phyloP scores from a whole-genome alignment of 1,140 invertebrate genomes.

The Hycleus phaleratus region DNA sequence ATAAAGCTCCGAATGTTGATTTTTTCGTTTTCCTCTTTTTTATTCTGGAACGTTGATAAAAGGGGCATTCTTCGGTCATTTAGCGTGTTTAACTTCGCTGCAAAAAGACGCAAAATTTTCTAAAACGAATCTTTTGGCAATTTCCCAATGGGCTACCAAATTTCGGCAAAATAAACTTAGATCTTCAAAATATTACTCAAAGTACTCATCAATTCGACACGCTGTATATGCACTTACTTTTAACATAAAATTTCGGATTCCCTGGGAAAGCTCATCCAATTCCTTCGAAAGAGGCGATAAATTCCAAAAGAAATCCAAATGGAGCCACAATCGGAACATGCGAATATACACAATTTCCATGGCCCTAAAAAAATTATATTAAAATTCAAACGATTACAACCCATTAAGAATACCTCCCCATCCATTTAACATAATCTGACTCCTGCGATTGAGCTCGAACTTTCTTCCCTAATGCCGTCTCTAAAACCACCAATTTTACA shows the following conservation, averaged over 20 bases:
- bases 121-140: no score
- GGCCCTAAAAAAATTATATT: neutral
- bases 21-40: no score
- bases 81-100: no score
- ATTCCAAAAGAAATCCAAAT: neutral
- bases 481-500: conserved; percentile 5
- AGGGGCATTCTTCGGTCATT: no score
- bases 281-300: neutral
- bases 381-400: neutral
- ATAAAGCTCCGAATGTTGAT: no score
- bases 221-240: neutral
- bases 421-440: conserved; percentile 6
- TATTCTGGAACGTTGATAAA: no score
- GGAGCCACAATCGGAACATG: neutral
- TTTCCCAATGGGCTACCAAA: no score
- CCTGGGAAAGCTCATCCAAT: neutral
- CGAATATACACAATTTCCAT: neutral
- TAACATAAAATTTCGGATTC: neutral
- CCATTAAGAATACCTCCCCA: conserved; percentile 1
- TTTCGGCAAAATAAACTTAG: no score
- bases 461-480: conserved; percentile 17
- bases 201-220: no score
- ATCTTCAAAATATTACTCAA: no score
- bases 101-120: no score
- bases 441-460: conserved; percentile 8